A percentile compares a stretch with the other conserved stretches of the same genome.
Evolutionary conservation across 2,113 vertebrate genomes (phyloP).

Genomic region (Dicentrarchus labrax): DNA sequence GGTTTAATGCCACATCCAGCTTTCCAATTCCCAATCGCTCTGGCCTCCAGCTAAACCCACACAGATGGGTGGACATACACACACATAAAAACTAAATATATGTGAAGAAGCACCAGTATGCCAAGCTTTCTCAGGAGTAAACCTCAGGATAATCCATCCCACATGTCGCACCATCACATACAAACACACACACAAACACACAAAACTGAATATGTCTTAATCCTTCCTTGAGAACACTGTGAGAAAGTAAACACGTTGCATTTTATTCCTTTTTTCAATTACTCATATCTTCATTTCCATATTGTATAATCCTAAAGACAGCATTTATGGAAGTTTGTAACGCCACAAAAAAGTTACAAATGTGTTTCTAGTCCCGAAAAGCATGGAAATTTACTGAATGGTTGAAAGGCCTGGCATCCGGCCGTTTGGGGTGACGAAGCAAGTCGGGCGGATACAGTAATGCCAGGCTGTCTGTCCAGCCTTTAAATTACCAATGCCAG

Average conservation of each 20-base stretch:
- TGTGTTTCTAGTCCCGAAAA: constrained; percentile 10
- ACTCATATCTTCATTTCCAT: constrained; percentile 54
- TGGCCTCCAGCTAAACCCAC: constrained; percentile 64
- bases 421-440: constrained; percentile 28
- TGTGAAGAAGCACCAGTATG: constrained; percentile 35
- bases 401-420: neutral
- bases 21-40: constrained; percentile 48
- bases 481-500: constrained; percentile 64
- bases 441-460: constrained; percentile 49
- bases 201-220: constrained; percentile 35
- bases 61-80: constrained; percentile 45
- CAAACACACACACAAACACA: constrained; percentile 12
- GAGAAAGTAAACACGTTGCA: constrained; percentile 49
- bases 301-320: constrained; percentile 52
- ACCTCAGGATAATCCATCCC: constrained; percentile 50
- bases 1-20: constrained; percentile 43
- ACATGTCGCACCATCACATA: constrained; percentile 27
- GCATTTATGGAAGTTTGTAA: constrained; percentile 16
- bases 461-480: constrained; percentile 49
- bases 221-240: constrained; percentile 24
- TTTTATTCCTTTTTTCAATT: constrained; percentile 42
- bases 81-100: constrained; percentile 27
- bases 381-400: neutral
- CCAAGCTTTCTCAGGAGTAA: constrained; percentile 43
- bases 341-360: constrained; percentile 8